Percentiles rank a stretch among this genome's conserved stretches.
Evolutionary conservation across 2,797 vertebrate species (phyloP).

Genomic region (Lacerta bilineata): DNA sequence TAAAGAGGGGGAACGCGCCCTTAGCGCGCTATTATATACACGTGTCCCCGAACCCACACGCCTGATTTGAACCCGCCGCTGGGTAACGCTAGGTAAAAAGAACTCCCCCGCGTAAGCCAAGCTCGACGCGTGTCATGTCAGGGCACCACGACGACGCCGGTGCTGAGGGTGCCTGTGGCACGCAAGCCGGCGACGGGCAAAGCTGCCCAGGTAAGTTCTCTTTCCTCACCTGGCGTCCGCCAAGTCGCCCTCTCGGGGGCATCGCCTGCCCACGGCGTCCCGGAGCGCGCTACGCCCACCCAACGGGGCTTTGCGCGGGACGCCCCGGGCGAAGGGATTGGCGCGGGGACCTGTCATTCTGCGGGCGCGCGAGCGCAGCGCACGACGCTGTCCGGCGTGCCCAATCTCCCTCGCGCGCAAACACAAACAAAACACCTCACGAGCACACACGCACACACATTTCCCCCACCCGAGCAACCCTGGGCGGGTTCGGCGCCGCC

Average conservation of each 20-base stretch:
- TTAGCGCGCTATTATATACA: background rate
- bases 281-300: no score
- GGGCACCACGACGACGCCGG: no score
- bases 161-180: background rate
- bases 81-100: background rate
- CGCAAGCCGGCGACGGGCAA: background rate
- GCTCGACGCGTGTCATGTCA: background rate
- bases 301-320: no score
- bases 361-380: background rate
- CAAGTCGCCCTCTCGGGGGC: background rate
- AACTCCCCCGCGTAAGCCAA: background rate
- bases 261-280: no score
- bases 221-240: background rate
- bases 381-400: background rate
- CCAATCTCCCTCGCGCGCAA: background rate
- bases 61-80: background rate
- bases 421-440: no score
- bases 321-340: no score
- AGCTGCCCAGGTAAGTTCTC: background rate
- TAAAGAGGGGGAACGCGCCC: no score
- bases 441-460: no score
- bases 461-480: no score
- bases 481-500: no score
- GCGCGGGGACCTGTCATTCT: no score
- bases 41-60: background rate